These are phyloP conservation scores for Turnix velox DNA, from an alignment of 2,113 vertebrate genomes.

Conservation along the genomic window DNA sequence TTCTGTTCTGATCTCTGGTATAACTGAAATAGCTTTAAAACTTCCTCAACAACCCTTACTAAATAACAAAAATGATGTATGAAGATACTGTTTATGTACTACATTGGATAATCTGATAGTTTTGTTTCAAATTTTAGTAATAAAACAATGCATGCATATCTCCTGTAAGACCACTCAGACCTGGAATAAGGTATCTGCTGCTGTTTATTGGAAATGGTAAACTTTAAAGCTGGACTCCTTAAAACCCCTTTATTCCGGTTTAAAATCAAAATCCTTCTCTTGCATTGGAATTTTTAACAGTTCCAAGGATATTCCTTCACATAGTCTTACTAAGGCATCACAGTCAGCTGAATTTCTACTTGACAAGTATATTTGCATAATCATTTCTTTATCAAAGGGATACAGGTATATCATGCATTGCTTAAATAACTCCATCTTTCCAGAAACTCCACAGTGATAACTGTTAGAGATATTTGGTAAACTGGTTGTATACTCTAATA, in stretches of 20 bases:
- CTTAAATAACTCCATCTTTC: not conserved
- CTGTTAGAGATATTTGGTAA: not conserved
- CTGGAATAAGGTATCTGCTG: not conserved
- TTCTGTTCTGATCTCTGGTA: not conserved
- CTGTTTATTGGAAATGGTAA: not conserved
- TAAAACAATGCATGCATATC: not conserved
- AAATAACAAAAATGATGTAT: not conserved
- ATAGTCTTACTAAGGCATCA: not conserved
- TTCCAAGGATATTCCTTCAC: not conserved
- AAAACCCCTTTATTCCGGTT: not conserved
- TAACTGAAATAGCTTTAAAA: not conserved
- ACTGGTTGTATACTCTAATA: not conserved
- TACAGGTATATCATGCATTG: accelerated
- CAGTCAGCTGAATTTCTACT: not conserved
- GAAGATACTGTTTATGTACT: not conserved
- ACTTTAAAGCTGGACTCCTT: not conserved
- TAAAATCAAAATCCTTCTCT: not conserved
- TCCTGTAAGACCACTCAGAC: not conserved
- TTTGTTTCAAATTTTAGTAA: not conserved
- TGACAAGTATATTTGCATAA: not conserved
- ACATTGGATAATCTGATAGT: not conserved
- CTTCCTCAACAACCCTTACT: not conserved
- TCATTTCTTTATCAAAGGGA: not conserved
- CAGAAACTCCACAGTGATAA: not conserved
- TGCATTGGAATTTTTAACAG: not conserved